Base-by-base conservation (phyloP, 2,113 vertebrate species). In the Poeciliopsis turrubarensis region DNA sequence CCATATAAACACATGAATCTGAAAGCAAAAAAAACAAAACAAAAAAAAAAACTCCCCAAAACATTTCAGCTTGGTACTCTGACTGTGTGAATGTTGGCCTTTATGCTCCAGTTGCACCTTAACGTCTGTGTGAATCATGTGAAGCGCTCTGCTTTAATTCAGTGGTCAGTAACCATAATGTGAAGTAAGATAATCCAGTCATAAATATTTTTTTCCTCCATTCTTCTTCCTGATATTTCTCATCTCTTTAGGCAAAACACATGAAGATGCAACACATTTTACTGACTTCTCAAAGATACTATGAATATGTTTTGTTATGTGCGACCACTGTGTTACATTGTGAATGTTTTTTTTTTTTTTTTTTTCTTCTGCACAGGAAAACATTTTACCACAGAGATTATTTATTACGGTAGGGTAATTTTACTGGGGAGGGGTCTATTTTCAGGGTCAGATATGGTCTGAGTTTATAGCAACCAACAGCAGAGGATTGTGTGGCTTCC, bases 1-100 rank as follows among this genome's bases (percentile, higher is more conserved):
- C 72, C 57, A 26, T 86, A 72, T 51, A 84, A 87, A 87, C 79
- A 80, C 87, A 0, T 77, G 70, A 67, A 60, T 60, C 47, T 19
- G 57, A 73, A 79, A 72, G 78, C 70, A 77, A 81, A 75, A 57
- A 17, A 31, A 31, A 30, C 29, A 30, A 30, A 7, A 41, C n/a
- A 29, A 29, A 29, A 30, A 64, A 15, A 14, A 64, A 64, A 22
- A 26, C 26, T 32, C 19, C 31, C 51, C 25, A 25, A 57, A 67
- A 44, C 15, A 64, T 61, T 62, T 86, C 76, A 60, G 60, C 78
- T 83, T 19, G 29, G 71, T 73, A 72, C 84, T 73, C 79, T 67
- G 80, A 82, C 60, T 65, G 65, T 75, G 69, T 83, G 83, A 89
- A 86, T 87, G 86, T 86, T 65, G 68, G 65, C 78, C 70, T 80